Conservation (phyloP, 2,888 invertebrate genomes). For the Gandaritis pyraliata region DNA sequence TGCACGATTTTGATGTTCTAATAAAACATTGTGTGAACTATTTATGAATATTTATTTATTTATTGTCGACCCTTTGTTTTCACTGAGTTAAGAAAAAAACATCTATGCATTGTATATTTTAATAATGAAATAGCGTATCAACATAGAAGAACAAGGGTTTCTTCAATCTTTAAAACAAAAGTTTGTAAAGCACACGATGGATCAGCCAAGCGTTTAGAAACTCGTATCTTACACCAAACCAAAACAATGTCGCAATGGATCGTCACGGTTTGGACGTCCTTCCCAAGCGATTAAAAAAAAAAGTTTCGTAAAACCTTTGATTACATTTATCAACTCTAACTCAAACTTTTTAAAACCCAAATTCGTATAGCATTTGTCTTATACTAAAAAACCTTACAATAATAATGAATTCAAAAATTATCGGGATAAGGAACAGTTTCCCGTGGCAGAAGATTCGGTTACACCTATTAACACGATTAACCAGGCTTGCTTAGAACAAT, state of each 20-base stretch:
- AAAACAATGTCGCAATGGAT: constrained; percentile 56
- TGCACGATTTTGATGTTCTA: too few relatives aligned
- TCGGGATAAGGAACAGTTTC: constrained; percentile 44
- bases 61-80: background rate
- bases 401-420: constrained; percentile 48
- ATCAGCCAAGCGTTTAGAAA: constrained; percentile 18
- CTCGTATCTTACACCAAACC: constrained; percentile 39
- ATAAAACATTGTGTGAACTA: too few relatives aligned
- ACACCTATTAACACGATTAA: constrained; percentile 69
- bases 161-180: constrained; percentile 3
- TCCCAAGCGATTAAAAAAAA: constrained; percentile 56
- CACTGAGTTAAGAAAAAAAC: too few relatives aligned
- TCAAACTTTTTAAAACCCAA: constrained; percentile 41
- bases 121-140: too few relatives aligned
- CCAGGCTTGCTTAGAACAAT: constrained; percentile 65
- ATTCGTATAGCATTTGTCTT: constrained; percentile 37
- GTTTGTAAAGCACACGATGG: constrained; percentile 8
- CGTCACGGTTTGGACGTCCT: constrained; percentile 70
- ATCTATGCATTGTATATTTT: too few relatives aligned
- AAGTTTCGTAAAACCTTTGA: constrained; percentile 57
- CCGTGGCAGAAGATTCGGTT: constrained; percentile 47
- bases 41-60: too few relatives aligned
- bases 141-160: background rate
- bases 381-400: constrained; percentile 25
- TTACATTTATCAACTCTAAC: constrained; percentile 48